A percentile compares a stretch with the other conserved stretches of the same genome.
Conservation (phyloP, 2,113 vertebrate species). For the Benitochromis conjunctus region DNA sequence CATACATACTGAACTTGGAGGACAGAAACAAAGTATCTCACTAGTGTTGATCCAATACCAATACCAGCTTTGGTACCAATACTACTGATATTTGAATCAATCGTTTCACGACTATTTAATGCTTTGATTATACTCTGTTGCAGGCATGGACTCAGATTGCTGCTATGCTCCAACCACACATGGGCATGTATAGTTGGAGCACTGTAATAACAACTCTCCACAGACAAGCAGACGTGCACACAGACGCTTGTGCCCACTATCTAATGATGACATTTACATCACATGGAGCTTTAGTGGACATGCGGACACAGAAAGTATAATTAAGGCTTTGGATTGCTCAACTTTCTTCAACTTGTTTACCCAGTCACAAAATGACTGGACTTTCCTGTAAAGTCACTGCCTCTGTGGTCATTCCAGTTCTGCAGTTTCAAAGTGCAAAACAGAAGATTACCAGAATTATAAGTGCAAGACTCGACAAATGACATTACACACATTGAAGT, state of each 20-base stretch:
- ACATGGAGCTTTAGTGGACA: background rate
- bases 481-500: background rate
- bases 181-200: background rate
- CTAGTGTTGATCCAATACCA: background rate
- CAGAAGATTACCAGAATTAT: background rate
- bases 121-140: background rate
- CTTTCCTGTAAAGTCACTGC: background rate
- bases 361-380: background rate
- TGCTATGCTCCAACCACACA: background rate
- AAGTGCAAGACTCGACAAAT: rapidly evolving
- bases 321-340: background rate
- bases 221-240: background rate
- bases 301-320: background rate
- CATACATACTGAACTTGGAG: background rate
- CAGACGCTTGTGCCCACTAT: background rate
- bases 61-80: background rate
- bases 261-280: background rate
- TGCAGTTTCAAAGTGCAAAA: background rate
- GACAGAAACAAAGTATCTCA: background rate
- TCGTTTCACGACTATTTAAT: background rate
- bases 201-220: background rate
- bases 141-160: background rate
- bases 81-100: background rate
- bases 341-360: background rate
- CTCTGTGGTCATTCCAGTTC: background rate